These are phyloP conservation scores for Chrysomela aeneicollis DNA, from an alignment of 2,888 invertebrate genomes.

Conservation along the genomic window DNA sequence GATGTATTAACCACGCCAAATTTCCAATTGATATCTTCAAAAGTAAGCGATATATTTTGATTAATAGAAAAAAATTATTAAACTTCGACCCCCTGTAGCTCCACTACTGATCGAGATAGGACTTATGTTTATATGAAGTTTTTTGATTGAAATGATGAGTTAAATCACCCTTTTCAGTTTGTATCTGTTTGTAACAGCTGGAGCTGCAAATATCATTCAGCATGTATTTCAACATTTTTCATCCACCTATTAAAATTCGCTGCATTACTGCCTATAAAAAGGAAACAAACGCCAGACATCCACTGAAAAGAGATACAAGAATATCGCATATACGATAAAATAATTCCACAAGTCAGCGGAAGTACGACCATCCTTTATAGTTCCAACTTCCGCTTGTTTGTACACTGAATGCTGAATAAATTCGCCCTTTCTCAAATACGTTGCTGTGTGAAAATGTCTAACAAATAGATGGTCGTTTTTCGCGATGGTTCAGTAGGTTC, in stretches of 20 bases:
- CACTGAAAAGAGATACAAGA: slow-evolving; percentile 25
- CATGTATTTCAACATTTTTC: too few relatives aligned
- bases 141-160: too few relatives aligned
- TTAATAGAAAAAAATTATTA: too few relatives aligned
- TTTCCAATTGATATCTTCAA: too few relatives aligned
- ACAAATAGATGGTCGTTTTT: slow-evolving; percentile 36
- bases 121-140: too few relatives aligned
- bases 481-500: slow-evolving; percentile 42
- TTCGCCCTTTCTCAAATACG: slow-evolving; percentile 20
- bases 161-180: too few relatives aligned
- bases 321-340: slow-evolving; percentile 42
- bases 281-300: slow-evolving; percentile 1
- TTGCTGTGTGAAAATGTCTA: slow-evolving; percentile 9
- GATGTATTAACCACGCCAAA: too few relatives aligned
- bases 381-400: slow-evolving; percentile 41
- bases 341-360: slow-evolving; percentile 40
- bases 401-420: slow-evolving; percentile 22
- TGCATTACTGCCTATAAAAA: slow-evolving; percentile 12
- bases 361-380: slow-evolving; percentile 38
- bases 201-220: too few relatives aligned
- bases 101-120: too few relatives aligned
- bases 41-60: too few relatives aligned
- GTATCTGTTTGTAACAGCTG: too few relatives aligned
- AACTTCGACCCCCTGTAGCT: too few relatives aligned
- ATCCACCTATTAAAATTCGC: slow-evolving; percentile 9